Conservation (phyloP, 2,888 invertebrate genomes). For the Drosophila parthenogenetica region DNA sequence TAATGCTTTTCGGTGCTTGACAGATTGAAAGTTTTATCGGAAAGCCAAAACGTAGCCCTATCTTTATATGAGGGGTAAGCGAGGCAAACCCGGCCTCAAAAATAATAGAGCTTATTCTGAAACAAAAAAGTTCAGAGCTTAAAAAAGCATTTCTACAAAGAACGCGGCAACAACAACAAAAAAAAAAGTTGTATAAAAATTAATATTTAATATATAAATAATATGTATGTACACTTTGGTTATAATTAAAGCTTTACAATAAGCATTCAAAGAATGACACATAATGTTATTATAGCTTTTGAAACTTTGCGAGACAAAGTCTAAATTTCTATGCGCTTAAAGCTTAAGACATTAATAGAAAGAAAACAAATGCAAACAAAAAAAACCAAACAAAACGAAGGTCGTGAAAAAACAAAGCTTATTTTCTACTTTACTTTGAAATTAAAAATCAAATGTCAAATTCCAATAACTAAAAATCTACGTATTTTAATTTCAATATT, state of each 20-base stretch:
- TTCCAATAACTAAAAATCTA: not conserved
- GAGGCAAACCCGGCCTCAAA: conserved; percentile 2
- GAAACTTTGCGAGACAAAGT: conserved; percentile 63
- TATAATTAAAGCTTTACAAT: conserved; percentile 39
- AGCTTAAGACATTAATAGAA: conserved; percentile 58
- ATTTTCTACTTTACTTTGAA: conserved; percentile 7
- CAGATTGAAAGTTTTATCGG: conserved; percentile 72
- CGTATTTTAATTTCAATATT: not conserved
- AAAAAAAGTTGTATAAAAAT: not conserved
- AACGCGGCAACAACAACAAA: not conserved
- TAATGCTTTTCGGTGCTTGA: conserved; percentile 73
- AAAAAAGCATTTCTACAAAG: conserved; percentile 39
- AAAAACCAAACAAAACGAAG: not conserved
- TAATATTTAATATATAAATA: not conserved
- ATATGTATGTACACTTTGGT: not conserved
- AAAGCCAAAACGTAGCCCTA: conserved; percentile 54
- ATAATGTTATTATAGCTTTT: conserved; percentile 39
- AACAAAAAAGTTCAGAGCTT: conserved; percentile 50
- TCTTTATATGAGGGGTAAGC: conserved; percentile 7
- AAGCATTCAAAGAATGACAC: conserved; percentile 15
- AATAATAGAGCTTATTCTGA: not conserved
- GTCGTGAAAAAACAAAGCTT: conserved; percentile 21
- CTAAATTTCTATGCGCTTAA: conserved; percentile 66
- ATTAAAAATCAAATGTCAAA: not conserved
- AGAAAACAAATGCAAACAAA: conserved; percentile 6